Evolutionary conservation across 2,113 vertebrate species (phyloP).

Genomic region (Nibea coibor): DNA sequence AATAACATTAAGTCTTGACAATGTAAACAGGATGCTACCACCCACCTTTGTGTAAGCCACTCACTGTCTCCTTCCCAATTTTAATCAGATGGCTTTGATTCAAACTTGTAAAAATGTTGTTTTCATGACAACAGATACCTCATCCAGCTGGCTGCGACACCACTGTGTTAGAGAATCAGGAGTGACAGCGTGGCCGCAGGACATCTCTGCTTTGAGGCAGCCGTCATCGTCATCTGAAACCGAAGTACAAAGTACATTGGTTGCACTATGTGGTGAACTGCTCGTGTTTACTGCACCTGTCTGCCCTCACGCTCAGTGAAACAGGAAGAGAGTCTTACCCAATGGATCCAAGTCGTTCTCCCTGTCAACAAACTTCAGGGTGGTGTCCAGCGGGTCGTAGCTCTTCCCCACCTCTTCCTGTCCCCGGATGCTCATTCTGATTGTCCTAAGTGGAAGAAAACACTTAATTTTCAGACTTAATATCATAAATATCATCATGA

Average conservation of each 20-base stretch:
- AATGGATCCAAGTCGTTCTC: slow-evolving; percentile 64
- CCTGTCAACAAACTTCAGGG: slow-evolving; percentile 67
- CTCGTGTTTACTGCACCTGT: too few species aligned
- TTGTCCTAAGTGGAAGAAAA: not conserved
- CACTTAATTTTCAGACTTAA: not conserved
- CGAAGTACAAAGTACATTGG: slow-evolving; percentile 1
- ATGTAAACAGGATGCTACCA: too few species aligned
- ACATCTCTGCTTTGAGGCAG: slow-evolving; percentile 72
- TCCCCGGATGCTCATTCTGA: slow-evolving; percentile 1
- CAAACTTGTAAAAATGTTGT: not conserved
- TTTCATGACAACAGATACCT: slow-evolving; percentile 41
- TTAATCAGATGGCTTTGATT: not conserved
- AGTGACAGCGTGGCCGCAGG: slow-evolving; percentile 80
- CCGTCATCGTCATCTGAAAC: slow-evolving; percentile 51
- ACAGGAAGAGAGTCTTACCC: slow-evolving; percentile 21
- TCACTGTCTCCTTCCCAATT: too few species aligned
- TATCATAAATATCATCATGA: not conserved
- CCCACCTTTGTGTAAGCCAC: too few species aligned
- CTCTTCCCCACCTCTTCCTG: slow-evolving; percentile 47
- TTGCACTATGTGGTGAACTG: not conserved
- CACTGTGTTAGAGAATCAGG: slow-evolving; percentile 68
- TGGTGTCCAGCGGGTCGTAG: slow-evolving; percentile 66
- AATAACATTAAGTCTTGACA: too few species aligned
- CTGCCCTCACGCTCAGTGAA: not conserved
- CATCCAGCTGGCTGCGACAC: slow-evolving; percentile 73